These are phyloP conservation scores for Helogale parvula DNA, from an alignment of 2,113 vertebrate genomes.

Conservation along the genomic window DNA sequence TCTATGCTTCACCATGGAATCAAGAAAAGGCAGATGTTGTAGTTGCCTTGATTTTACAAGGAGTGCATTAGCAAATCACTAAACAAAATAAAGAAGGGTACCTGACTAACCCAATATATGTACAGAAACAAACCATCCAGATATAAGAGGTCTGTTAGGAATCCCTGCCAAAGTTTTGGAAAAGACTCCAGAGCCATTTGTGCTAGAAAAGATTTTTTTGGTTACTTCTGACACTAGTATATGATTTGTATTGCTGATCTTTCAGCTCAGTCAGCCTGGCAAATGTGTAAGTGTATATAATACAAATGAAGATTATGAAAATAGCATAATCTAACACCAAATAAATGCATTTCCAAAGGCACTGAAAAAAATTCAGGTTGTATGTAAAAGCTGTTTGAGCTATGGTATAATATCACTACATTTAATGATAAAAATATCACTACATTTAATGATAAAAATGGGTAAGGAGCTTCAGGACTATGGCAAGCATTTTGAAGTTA, in stretches of 20 bases:
- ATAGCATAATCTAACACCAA: background rate
- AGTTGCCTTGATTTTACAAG: slow-evolving; percentile 10
- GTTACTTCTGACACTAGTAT: background rate
- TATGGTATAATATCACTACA: background rate
- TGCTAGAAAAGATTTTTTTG: background rate
- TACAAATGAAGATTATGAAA: slow-evolving; percentile 41
- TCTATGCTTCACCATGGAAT: background rate
- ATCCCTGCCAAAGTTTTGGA: background rate
- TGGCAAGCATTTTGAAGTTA: background rate
- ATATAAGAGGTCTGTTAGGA: background rate
- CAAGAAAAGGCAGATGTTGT: background rate
- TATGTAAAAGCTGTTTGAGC: background rate
- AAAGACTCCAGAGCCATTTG: background rate
- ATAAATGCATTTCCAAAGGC: background rate
- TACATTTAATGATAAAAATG: background rate
- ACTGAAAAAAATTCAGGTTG: slow-evolving; percentile 37
- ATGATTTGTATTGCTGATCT: slow-evolving; percentile 7
- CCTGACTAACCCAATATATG: background rate
- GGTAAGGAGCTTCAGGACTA: background rate
- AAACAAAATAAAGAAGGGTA: background rate
- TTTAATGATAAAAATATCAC: background rate
- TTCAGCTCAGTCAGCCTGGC: background rate
- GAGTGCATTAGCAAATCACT: background rate
- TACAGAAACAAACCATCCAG: background rate
- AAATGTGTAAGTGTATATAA: slow-evolving; percentile 30